A percentile compares a stretch with the other conserved stretches of the same genome.
These are phyloP conservation scores for Poeciliopsis turneri DNA, from an alignment of 2,797 vertebrate genomes.

Conservation along the genomic window DNA sequence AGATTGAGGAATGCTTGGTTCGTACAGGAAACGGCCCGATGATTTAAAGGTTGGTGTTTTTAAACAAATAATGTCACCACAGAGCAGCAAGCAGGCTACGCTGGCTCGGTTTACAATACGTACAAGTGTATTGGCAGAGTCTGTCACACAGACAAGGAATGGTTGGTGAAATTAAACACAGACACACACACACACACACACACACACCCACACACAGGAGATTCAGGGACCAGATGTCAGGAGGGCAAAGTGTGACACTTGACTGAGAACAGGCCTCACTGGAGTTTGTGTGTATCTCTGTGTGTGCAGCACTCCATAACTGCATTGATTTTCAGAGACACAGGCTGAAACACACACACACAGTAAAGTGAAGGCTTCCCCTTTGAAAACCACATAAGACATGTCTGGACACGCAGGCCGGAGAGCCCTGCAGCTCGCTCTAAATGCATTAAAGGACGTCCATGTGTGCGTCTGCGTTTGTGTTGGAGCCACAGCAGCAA, in stretches of 20 bases:
- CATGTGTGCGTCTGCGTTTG: constrained; percentile 11
- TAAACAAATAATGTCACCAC: constrained; percentile 1
- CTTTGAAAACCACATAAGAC: constrained; percentile 74
- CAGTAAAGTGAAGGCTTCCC: constrained; percentile 71
- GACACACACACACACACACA: constrained; percentile 28
- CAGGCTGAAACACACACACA: constrained; percentile 6
- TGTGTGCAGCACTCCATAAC: constrained; percentile 55
- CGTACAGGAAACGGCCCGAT: not conserved
- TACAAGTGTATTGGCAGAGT: constrained; percentile 56
- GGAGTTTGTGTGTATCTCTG: constrained; percentile 31
- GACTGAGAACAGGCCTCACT: constrained; percentile 69
- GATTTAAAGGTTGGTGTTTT: not conserved
- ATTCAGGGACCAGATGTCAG: constrained; percentile 71
- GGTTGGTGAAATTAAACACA: constrained; percentile 68
- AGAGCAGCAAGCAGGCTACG: constrained; percentile 6
- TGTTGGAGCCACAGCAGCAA: constrained; percentile 35
- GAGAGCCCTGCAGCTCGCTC: constrained; percentile 59
- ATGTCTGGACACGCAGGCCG: constrained; percentile 66
- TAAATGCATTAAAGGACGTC: constrained; percentile 61
- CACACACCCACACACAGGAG: constrained; percentile 11
- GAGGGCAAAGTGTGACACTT: constrained; percentile 68
- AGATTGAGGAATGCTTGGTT: not conserved
- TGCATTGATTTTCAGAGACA: constrained; percentile 63
- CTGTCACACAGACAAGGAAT: constrained; percentile 51
- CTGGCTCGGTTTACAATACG: constrained; percentile 37